Evolutionary conservation across 2,113 vertebrate genomes (phyloP).

Genomic region (Elachura formosa): DNA sequence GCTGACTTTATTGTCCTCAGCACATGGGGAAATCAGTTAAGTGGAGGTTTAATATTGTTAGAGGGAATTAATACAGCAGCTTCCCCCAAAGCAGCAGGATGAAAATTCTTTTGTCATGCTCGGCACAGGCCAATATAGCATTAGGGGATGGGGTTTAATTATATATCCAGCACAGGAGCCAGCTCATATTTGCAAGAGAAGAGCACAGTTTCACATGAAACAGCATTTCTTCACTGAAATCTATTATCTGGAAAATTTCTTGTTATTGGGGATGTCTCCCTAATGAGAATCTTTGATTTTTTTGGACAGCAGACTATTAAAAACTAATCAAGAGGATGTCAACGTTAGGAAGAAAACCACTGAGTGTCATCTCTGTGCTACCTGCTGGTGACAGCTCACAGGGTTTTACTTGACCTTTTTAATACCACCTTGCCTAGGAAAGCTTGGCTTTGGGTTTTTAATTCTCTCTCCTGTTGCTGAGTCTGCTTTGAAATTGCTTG

Average conservation of each 20-base stretch:
- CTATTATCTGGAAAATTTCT: not conserved
- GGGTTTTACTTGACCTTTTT: not conserved
- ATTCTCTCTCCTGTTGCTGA: not conserved
- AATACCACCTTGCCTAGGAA: not conserved
- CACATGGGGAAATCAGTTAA: not conserved
- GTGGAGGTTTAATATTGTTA: slow-evolving; percentile 5
- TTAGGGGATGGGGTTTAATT: not conserved
- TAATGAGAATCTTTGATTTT: slow-evolving; percentile 33
- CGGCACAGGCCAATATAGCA: not conserved
- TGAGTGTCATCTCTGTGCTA: not conserved
- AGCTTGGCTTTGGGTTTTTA: not conserved
- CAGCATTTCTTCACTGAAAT: slow-evolving; percentile 2
- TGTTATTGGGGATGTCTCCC: not conserved
- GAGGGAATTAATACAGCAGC: not conserved
- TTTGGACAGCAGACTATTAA: slow-evolving; percentile 2
- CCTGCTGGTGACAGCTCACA: not conserved
- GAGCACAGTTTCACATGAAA: slow-evolving; percentile 4
- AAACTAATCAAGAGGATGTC: not conserved
- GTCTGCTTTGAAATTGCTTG: not conserved
- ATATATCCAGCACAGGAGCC: not conserved
- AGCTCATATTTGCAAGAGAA: not conserved
- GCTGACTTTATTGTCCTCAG: not conserved
- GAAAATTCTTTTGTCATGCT: not conserved
- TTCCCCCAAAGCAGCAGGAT: not conserved
- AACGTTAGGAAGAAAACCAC: not conserved